Conservation (phyloP, 2,888 invertebrate genomes). For the Adelphocoris suturalis region DNA sequence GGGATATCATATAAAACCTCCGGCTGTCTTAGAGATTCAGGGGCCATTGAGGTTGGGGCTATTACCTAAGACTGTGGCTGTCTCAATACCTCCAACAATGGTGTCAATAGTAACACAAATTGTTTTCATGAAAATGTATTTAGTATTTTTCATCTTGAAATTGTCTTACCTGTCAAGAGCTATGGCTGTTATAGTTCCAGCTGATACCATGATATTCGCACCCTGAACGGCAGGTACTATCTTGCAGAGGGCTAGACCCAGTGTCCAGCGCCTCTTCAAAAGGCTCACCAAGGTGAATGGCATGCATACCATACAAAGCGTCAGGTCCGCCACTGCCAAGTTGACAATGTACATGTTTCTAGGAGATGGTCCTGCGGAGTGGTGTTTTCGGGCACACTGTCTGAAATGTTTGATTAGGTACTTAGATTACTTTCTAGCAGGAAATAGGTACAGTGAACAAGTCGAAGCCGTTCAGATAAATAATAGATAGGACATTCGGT, state of each 20-base stretch:
- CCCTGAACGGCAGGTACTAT: slow-evolving; percentile 81
- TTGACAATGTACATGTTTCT: slow-evolving; percentile 81
- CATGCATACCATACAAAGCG: slow-evolving; percentile 81
- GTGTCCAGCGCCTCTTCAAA: slow-evolving; percentile 79
- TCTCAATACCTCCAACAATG: no score
- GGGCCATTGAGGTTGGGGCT: no score
- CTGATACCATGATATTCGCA: slow-evolving; percentile 82
- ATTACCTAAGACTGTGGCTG: no score
- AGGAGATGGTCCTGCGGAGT: slow-evolving; percentile 76
- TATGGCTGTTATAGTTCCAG: slow-evolving; percentile 82
- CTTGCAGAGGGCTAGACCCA: slow-evolving; percentile 81
- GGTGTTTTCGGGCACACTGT: slow-evolving; percentile 76
- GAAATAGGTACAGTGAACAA: no score
- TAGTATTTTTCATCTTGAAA: no score
- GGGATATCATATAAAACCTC: no score
- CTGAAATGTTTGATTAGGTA: not conserved
- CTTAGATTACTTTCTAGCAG: not conserved
- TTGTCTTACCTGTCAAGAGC: slow-evolving; percentile 77
- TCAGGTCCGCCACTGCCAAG: slow-evolving; percentile 81
- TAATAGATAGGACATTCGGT: no score
- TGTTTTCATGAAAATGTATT: no score
- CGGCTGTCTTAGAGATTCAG: no score
- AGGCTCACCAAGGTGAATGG: slow-evolving; percentile 81
- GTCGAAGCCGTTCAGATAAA: no score
- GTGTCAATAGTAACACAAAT: no score